Base-by-base conservation (phyloP, 2,113 vertebrate species). In the Heliornis fulica region DNA sequence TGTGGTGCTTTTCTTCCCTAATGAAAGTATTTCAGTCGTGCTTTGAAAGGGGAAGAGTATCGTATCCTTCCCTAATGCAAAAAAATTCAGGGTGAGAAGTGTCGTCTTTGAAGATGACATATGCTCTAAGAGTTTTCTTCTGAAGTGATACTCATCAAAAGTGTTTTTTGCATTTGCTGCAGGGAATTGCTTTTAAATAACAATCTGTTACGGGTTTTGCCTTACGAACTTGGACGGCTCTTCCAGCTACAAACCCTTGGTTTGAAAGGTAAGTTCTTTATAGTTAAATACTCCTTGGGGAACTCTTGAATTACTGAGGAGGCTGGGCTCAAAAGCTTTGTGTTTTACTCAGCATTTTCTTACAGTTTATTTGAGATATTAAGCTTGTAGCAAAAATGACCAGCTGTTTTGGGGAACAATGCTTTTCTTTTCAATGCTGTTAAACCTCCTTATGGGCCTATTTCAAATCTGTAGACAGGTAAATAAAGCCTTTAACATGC, bases 121-220 rank as follows among this genome's bases (percentile, higher is more conserved):
- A 5, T 15, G 6, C 69, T 41, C 25, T 4, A 32, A 66, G 41
- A 83, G 41, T 51, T 89, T 38, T 48, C 29, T 66, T 77, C 53
- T 80, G 83, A 81, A 69, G 26, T 68, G 45, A 64, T 77, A 34
- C 59, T 89, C 82, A 87, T 70, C 19, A 74, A 56, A 53, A 61
- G 41, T 63, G 63, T 46, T 74, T n/a, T 60, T 38, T 96, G 74
- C 64, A 76, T 90, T 84, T 94, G 87, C 91, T 97, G 56, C 98
- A 99, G 99, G 99, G 99, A 99, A 99, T 99, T 99, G 98, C 99
- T 99, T 99, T 99, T 99, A 98, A 99, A 99, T 98, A 99, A 99
- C 98, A 99, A 99, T 98, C 98, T 99, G 98, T 98, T 99, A 98
- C 99, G 99, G 98, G 99, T 99, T 99, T 99, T 99, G 98, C 99